Percentiles rank a stretch among this genome's conserved stretches.
Evolutionary conservation across 2,888 invertebrate genomes (phyloP).

Genomic region (Drosophila mercatorum): DNA sequence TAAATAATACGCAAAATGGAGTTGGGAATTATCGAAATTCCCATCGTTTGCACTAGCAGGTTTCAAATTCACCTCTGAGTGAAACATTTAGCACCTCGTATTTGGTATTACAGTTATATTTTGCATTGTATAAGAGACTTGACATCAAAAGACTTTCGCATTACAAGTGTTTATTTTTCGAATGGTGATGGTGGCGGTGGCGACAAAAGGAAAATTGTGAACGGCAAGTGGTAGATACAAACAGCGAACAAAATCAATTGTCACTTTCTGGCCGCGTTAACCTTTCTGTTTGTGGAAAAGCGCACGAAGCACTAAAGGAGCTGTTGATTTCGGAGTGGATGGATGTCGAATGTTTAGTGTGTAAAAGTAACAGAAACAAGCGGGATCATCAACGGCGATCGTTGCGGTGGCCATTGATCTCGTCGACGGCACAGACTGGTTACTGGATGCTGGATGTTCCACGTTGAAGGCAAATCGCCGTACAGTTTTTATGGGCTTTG

Average conservation of each 20-base stretch:
- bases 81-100: not conserved
- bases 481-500: conserved; percentile 61
- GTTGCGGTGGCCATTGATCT: conserved; percentile 50
- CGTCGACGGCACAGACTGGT: conserved; percentile 14
- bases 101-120: conserved; percentile 20
- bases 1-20: not conserved
- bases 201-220: conserved; percentile 6
- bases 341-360: conserved; percentile 25
- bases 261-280: conserved; percentile 71
- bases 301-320: conserved; percentile 60
- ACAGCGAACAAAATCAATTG: conserved; percentile 69
- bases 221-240: not conserved
- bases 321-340: conserved; percentile 22
- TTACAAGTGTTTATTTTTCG: conserved; percentile 75
- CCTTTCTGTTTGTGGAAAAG: conserved; percentile 49
- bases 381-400: conserved; percentile 58
- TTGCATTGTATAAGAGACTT: conserved; percentile 65
- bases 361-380: conserved; percentile 30
- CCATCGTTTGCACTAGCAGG: not conserved
- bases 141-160: conserved; percentile 69
- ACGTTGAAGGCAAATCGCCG: conserved; percentile 49
- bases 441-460: not conserved
- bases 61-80: not conserved
- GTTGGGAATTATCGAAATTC: not conserved
- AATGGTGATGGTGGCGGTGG: conserved; percentile 37